Evolutionary conservation across 2,797 vertebrate species (phyloP).

Genomic region (Notolepis coatsorum): DNA sequence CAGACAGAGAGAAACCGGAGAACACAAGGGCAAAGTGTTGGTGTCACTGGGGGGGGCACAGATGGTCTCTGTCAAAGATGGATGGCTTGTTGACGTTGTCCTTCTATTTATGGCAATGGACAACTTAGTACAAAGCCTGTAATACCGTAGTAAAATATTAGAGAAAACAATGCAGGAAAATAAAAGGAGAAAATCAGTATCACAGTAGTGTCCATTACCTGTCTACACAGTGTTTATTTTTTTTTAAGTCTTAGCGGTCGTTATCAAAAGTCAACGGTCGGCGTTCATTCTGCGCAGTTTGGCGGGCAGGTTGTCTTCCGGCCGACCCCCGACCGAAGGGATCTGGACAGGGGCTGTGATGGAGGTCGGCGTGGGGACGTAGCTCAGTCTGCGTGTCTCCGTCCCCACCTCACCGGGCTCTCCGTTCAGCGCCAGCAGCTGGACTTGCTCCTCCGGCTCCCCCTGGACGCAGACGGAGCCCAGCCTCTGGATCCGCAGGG

Average conservation of each 20-base stretch:
- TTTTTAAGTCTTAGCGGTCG: slow-evolving; percentile 27
- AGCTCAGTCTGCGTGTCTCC: slow-evolving; percentile 68
- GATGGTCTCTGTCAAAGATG: slow-evolving; percentile 74
- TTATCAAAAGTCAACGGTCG: slow-evolving; percentile 67
- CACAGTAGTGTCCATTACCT: slow-evolving; percentile 56
- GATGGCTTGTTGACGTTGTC: slow-evolving; percentile 74
- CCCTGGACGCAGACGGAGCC: slow-evolving; percentile 78
- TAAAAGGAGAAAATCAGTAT: slow-evolving; percentile 30
- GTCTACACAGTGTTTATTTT: slow-evolving; percentile 10
- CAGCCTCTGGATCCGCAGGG: slow-evolving; percentile 79
- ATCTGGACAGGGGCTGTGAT: slow-evolving; percentile 48
- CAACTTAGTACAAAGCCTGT: slow-evolving; percentile 49
- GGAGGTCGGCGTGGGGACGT: slow-evolving; percentile 33
- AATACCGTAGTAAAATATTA: slow-evolving; percentile 50
- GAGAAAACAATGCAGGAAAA: slow-evolving; percentile 32
- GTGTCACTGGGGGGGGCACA: slow-evolving; percentile 65
- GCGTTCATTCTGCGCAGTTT: slow-evolving; percentile 85
- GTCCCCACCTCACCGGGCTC: slow-evolving; percentile 63
- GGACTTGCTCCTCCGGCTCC: slow-evolving; percentile 75
- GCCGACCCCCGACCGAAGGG: slow-evolving; percentile 59
- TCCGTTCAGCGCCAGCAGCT: slow-evolving; percentile 77
- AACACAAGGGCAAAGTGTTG: slow-evolving; percentile 46
- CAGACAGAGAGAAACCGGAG: slow-evolving; percentile 42
- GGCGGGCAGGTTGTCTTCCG: slow-evolving; percentile 83
- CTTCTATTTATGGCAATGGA: slow-evolving; percentile 57